phyloP scores from a whole-genome alignment of 2,113 vertebrate genomes.

The Megaptera novaeangliae region DNA sequence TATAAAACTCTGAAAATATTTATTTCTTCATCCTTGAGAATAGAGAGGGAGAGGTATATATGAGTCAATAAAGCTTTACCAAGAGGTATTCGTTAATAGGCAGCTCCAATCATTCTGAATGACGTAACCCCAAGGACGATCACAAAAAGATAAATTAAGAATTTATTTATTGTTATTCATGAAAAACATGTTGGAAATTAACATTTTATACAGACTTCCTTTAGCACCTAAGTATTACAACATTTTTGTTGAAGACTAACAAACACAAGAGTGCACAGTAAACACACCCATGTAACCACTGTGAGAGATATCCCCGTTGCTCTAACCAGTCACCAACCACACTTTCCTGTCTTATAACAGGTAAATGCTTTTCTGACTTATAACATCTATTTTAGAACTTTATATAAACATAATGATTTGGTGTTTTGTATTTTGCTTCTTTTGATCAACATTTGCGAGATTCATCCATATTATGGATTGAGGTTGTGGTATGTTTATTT shows the following conservation, averaged over 20 bases:
- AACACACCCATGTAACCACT: not conserved
- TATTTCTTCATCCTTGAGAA: not conserved
- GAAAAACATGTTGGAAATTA: not conserved
- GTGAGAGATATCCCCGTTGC: not conserved
- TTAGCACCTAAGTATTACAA: not conserved
- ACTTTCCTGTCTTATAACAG: not conserved
- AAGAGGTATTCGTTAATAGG: not conserved
- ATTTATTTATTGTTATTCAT: not conserved
- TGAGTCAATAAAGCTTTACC: not conserved
- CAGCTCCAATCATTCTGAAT: not conserved
- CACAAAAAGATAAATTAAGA: not conserved
- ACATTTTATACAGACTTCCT: not conserved
- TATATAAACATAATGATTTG: not conserved
- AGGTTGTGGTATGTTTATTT: not conserved
- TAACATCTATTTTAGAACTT: not conserved
- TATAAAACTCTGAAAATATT: not conserved
- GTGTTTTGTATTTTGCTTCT: not conserved
- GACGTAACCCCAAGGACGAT: not conserved
- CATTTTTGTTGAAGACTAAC: not conserved
- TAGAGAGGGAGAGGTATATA: not conserved
- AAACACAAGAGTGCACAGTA: not conserved
- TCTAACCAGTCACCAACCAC: not conserved
- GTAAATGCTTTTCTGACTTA: not conserved
- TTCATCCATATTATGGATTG: not conserved
- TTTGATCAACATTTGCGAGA: not conserved